Percentiles rank a stretch among this genome's conserved stretches.
Evolutionary conservation across 2,113 vertebrate species (phyloP).

Genomic region (Psephotus haematonotus): DNA sequence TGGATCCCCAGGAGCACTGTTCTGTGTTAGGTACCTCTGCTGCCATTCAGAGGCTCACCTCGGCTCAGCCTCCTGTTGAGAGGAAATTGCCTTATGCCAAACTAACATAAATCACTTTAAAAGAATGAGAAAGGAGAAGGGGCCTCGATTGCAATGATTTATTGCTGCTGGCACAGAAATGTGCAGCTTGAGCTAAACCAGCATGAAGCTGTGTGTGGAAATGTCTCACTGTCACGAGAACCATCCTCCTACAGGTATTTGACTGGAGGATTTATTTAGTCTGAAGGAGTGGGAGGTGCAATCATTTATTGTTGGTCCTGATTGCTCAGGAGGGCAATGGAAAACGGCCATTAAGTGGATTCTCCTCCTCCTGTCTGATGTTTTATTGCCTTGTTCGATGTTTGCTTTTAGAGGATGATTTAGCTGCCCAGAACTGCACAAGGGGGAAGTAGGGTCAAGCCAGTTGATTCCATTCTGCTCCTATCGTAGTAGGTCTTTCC

Average conservation of each 20-base stretch:
- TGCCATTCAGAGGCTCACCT: neutral
- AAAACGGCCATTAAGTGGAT: constrained; percentile 36
- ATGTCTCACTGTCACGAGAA: constrained; percentile 10
- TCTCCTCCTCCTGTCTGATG: neutral
- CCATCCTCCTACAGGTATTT: neutral
- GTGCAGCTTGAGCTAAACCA: neutral
- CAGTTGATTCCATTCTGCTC: neutral
- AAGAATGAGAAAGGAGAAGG: neutral
- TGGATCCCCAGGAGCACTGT: neutral
- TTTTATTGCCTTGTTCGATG: constrained; percentile 14
- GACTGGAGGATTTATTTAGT: neutral
- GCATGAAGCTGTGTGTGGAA: constrained; percentile 18
- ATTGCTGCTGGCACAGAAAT: constrained; percentile 24
- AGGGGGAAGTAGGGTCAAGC: neutral
- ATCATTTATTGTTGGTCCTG: neutral
- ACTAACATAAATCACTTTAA: neutral
- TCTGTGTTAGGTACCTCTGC: neutral
- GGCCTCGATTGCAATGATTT: constrained; percentile 21
- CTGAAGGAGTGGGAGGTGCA: constrained; percentile 35
- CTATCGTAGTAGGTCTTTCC: neutral
- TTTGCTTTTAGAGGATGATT: constrained; percentile 34
- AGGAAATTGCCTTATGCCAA: constrained; percentile 29
- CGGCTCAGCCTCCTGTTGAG: neutral
- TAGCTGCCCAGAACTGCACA: neutral
- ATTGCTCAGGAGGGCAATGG: constrained; percentile 35